Evolutionary conservation across 2,113 vertebrate species (phyloP), one percentile per base, ranked within the genome.

Genomic region (Trogon surrucura): DNA sequence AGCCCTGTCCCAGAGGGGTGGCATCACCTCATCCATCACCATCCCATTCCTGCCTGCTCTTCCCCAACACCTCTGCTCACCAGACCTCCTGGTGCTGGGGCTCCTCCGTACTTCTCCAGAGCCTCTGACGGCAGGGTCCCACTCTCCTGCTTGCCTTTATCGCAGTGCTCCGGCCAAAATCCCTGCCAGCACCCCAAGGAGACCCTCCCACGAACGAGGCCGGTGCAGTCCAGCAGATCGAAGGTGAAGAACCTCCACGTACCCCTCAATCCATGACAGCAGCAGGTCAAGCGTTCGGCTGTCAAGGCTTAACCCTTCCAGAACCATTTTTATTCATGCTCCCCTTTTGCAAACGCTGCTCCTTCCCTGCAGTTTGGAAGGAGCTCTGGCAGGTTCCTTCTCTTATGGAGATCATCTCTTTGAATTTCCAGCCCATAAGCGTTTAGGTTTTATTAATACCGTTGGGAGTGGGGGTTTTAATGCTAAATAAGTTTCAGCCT

Each of bases 381-480:
- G 60, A 83, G 54, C 20, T 26, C 61, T 74, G 86, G 32, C 69
- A 89, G 53, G 44, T 64, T 91, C 51, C 65, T 93, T 73, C 36
- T 80, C n/a, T 36, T 54, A 41, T 27, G 38, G 34, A 87, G 53
- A 60, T 36, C 23, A 77, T 73, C 34, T 67, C 60, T 83, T 45
- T 74, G 69, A 38, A 88, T 71, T 86, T 74, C 69, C 48, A 79
- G 47, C 18, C 29, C 36, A 5, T 25, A 51, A 78, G 69, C 25
- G 16, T 66, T 93, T 80, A 91, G 60, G 34, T 84, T 89, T 94
- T 83, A 62, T 74, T 75, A 88, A 88, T 65, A 72, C 32, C 56
- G 6, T 17, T 51, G 56, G 29, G 21, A 79, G 47, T 57, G 41
- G 21, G n/a, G 81, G 87, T 89, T 95, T 79, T 86, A 91, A 91